Conservation (phyloP, 2,113 vertebrate species). For the Loxodonta africana region DNA sequence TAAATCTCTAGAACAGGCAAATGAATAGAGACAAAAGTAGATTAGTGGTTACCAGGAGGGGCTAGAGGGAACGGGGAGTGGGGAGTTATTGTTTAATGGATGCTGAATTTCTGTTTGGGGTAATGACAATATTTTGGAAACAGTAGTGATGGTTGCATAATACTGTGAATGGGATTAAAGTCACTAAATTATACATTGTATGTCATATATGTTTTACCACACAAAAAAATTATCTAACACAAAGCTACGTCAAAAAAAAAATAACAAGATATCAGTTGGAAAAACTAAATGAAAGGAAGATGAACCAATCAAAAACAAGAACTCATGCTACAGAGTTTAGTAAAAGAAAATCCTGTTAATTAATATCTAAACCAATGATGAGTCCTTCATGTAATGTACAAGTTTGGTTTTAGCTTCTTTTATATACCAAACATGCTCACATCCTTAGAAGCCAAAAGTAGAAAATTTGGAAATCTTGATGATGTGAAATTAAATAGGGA, state of each 20-base stretch:
- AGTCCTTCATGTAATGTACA: neutral
- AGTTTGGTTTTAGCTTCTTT: conserved; percentile 15
- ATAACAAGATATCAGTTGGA: neutral
- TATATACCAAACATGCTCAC: neutral
- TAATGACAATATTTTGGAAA: neutral
- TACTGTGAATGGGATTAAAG: neutral
- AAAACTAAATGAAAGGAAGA: conserved; percentile 33
- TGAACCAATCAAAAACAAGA: conserved; percentile 28
- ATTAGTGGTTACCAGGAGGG: neutral
- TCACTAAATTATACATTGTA: neutral
- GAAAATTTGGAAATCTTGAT: conserved; percentile 47
- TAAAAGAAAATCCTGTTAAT: neutral
- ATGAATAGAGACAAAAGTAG: neutral
- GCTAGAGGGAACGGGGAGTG: neutral
- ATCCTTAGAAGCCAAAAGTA: conserved; percentile 29
- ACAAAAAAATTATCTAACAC: neutral
- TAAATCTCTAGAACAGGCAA: neutral
- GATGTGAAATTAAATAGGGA: conserved; percentile 64
- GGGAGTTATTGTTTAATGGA: neutral
- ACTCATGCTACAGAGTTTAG: neutral
- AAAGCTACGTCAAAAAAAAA: neutral
- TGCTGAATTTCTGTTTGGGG: neutral
- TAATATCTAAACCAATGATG: neutral
- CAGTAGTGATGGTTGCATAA: neutral
- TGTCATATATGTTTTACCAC: no score